Evolutionary conservation across 2,888 invertebrate species (phyloP), one percentile per base, ranked within the genome.

Genomic region (Gryllus longicercus): DNA sequence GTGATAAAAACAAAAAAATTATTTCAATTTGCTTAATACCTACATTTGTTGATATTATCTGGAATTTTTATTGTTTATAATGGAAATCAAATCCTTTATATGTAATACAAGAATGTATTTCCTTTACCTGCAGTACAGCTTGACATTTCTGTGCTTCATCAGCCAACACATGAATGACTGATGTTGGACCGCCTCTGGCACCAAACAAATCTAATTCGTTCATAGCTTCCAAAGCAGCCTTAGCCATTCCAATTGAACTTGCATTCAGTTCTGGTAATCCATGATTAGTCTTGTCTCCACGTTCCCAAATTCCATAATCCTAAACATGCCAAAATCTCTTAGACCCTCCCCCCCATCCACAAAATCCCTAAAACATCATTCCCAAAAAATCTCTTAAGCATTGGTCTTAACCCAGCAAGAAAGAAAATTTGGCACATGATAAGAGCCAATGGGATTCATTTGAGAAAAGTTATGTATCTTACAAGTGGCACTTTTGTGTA

Each of bases 111-210:
- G 38, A 2, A 78, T 21, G 49, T 76, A 76, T 23, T 25, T 23
- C 10, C 21, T 49, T 83, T 84, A 89, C 90, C 86, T 93, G 96
- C 82, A 99, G 89, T 38, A 99, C 99, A 82, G 99, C 99, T 88
- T 97, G 96, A 86, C 99, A 99, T 87, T 99, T 99, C 87, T 99
- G 98, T 23, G 98, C 97, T 88, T 99, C 99, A 89, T 99, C 99
- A 16, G 99, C 96, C 83, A 99, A 88, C 12, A 99, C 97, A 89
- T 99, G 99, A 83, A 99, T 98, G 2, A 99, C 95, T 84, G 98
- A 98, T 2, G 96, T 95, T 12, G 97, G 96, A 0, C 98, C 98
- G 50, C 99, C 99, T 84, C 97, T 90, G 10, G 98, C 97, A 75
- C 96, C 99, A 90, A 99, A 99, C 80, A 99, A 90, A 89, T 99